phyloP scores from a whole-genome alignment of 2,797 vertebrate species.

The Pteropus rufus region DNA sequence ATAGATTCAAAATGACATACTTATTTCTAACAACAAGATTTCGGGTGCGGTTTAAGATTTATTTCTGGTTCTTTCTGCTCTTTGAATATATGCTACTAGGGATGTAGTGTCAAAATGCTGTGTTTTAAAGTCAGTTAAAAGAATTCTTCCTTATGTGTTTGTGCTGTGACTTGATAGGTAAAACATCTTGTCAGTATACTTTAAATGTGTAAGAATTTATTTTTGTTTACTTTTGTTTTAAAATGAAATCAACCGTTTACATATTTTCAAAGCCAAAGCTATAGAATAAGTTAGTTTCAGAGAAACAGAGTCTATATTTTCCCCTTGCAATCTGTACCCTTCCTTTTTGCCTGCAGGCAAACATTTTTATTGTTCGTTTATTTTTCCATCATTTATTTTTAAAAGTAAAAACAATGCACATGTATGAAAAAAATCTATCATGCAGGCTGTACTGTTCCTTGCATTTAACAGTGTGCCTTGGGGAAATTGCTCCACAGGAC shows the following conservation, averaged over 20 bases:
- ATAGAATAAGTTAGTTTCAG: background rate
- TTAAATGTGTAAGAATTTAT: background rate
- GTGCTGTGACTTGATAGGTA: background rate
- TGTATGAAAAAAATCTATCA: background rate
- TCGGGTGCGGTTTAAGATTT: background rate
- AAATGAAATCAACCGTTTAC: background rate
- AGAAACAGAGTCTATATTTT: background rate
- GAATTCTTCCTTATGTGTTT: conserved; percentile 1
- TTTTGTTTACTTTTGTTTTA: background rate
- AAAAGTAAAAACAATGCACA: background rate
- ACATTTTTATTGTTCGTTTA: background rate
- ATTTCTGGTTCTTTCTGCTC: background rate
- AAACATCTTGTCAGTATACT: background rate
- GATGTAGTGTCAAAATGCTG: background rate
- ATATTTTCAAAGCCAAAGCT: conserved; percentile 4
- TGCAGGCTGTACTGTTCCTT: background rate
- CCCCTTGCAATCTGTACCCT: background rate
- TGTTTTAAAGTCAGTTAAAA: conserved; percentile 25
- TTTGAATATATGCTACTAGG: background rate
- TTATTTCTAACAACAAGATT: background rate
- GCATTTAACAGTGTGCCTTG: background rate
- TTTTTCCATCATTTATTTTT: background rate
- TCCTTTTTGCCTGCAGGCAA: background rate
- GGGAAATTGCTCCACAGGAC: background rate
- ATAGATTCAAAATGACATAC: conserved; percentile 20